Conservation (phyloP, 2,113 vertebrate genomes). For the Hippocampus zosterae region DNA sequence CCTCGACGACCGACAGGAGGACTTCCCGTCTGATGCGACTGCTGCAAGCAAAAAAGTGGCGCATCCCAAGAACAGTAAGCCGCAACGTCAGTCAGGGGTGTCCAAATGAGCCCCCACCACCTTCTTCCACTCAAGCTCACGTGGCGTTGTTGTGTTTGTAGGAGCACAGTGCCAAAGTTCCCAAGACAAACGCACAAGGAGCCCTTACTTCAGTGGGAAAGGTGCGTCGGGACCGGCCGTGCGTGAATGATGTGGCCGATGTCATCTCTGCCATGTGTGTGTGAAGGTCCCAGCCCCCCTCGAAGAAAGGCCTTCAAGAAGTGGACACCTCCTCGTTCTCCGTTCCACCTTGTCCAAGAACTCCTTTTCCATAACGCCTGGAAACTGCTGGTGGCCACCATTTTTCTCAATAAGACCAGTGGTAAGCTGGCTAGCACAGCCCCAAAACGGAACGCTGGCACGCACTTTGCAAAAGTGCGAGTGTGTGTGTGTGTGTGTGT, state of each 20-base stretch:
- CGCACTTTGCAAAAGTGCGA: no score
- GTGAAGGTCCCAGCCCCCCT: conserved; percentile 79
- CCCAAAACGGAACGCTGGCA: no score
- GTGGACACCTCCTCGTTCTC: conserved; percentile 95
- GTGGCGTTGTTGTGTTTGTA: conserved; percentile 16
- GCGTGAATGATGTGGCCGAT: neutral
- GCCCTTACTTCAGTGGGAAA: conserved; percentile 86
- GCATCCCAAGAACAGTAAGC: conserved; percentile 61
- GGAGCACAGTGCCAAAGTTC: conserved; percentile 56
- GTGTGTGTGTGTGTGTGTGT: no score
- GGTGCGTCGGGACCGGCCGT: conserved; percentile 10
- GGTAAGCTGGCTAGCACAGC: no score
- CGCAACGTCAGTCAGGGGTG: conserved; percentile 5
- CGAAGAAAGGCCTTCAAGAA: conserved; percentile 86
- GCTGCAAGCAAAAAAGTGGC: conserved; percentile 35
- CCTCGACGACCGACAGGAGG: conserved; percentile 14
- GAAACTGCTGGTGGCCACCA: conserved; percentile 95
- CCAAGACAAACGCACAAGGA: conserved; percentile 81
- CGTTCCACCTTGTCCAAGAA: conserved; percentile 92
- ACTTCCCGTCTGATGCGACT: conserved; percentile 27
- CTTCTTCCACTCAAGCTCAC: neutral
- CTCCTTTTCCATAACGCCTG: conserved; percentile 93
- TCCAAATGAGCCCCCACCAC: neutral
- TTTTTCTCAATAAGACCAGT: conserved; percentile 94
- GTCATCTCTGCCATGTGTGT: neutral